A percentile compares a stretch with the other conserved stretches of the same genome.
phyloP scores from a whole-genome alignment of 2,888 invertebrate genomes.

The Drosophila ezoana region DNA sequence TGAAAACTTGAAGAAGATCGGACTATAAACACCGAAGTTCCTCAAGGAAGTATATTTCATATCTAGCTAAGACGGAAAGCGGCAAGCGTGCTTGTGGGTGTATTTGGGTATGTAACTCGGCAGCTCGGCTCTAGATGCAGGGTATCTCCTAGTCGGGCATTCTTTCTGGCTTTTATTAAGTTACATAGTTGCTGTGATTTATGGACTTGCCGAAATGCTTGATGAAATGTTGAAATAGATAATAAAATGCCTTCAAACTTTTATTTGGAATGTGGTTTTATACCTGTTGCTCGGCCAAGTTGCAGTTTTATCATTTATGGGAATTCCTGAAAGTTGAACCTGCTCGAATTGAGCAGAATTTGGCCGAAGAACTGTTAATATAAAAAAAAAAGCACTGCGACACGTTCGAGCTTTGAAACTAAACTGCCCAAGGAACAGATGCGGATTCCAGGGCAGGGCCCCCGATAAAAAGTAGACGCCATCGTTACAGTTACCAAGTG shows the following conservation, averaged over 20 bases:
- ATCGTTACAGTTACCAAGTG: constrained; percentile 20
- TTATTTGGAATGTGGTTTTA: background rate
- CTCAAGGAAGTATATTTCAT: too few species aligned
- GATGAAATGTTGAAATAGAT: background rate
- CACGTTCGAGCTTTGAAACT: constrained; percentile 38
- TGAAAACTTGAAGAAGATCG: too few species aligned
- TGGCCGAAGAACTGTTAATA: background rate
- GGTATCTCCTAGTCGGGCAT: too few species aligned
- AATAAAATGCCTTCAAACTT: background rate
- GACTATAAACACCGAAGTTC: too few species aligned
- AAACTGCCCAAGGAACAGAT: constrained; percentile 34
- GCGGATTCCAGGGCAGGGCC: constrained; percentile 5
- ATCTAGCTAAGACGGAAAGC: too few species aligned
- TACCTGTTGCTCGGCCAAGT: background rate
- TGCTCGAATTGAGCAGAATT: background rate
- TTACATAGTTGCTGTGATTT: constrained; percentile 26
- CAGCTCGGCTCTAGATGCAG: too few species aligned
- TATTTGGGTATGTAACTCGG: too few species aligned
- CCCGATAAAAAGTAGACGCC: background rate
- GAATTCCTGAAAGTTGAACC: background rate
- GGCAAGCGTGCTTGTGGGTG: too few species aligned
- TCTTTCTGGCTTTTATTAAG: too few species aligned
- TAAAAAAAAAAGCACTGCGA: constrained; percentile 15
- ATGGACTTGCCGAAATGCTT: constrained; percentile 2
- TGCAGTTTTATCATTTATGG: constrained; percentile 1